phyloP scores from a whole-genome alignment of 1,140 invertebrate genomes.

The Neocloeon triangulifer region DNA sequence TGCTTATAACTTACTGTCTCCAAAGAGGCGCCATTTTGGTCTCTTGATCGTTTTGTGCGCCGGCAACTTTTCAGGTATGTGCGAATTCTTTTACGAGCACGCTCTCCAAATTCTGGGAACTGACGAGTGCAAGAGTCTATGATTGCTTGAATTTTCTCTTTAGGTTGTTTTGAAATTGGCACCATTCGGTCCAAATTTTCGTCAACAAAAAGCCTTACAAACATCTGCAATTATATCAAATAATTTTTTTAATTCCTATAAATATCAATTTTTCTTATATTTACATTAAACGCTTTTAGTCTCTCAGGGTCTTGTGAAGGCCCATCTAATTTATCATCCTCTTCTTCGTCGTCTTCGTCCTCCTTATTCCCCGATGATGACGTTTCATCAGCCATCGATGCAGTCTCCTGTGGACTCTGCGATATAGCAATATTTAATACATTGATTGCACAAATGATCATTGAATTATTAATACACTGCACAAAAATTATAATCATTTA shows the following conservation, averaged over 20 bases:
- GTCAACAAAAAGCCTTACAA: conserved; percentile 88
- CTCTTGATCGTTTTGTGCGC: conserved; percentile 75
- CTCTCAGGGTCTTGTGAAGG: conserved; percentile 83
- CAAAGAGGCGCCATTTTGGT: conserved; percentile 33
- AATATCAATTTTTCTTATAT: conserved; percentile 16
- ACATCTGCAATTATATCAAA: conserved; percentile 79
- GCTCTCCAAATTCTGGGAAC: conserved; percentile 88
- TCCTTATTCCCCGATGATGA: conserved; percentile 76
- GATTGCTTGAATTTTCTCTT: conserved; percentile 94
- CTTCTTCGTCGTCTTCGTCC: conserved; percentile 79
- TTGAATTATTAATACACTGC: no score
- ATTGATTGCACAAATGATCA: no score
- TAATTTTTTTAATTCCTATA: no score
- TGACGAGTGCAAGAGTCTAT: conserved; percentile 90
- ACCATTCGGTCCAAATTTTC: conserved; percentile 91
- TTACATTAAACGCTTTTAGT: conserved; percentile 92
- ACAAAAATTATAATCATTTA: no score
- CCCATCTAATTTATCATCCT: conserved; percentile 66
- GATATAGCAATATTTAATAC: no score
- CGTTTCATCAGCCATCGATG: conserved; percentile 67
- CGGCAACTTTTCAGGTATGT: conserved; percentile 92
- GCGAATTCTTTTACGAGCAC: conserved; percentile 79
- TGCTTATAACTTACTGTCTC: conserved; percentile 32
- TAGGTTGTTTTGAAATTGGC: conserved; percentile 91
- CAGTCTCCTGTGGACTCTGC: conserved; percentile 39